phyloP scores from a whole-genome alignment of 2,113 vertebrate species.

The Girardinichthys multiradiatus region DNA sequence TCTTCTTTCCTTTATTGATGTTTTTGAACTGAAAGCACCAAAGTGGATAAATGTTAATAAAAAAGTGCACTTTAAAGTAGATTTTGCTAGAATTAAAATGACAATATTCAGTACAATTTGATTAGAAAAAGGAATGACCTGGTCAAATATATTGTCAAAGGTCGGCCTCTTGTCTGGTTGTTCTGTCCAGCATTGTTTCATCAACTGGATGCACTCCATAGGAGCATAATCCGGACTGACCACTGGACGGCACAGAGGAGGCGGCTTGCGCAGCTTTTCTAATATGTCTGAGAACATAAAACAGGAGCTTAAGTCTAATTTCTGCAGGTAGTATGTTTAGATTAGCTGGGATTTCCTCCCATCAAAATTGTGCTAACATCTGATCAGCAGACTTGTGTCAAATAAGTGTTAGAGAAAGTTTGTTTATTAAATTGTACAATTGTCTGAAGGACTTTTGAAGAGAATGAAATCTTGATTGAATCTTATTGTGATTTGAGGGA shows the following conservation, averaged over 20 bases:
- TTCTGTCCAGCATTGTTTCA: conserved; percentile 85
- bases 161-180: conserved; percentile 78
- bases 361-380: neutral
- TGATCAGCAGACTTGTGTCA: neutral
- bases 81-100: neutral
- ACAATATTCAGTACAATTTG: neutral
- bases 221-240: conserved; percentile 81
- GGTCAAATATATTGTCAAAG: conserved; percentile 82
- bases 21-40: conserved; percentile 60
- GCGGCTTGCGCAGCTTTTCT: conserved; percentile 77
- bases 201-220: conserved; percentile 82
- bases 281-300: conserved; percentile 74
- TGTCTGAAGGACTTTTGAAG: neutral
- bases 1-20: conserved; percentile 74
- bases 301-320: neutral
- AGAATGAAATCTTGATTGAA: neutral
- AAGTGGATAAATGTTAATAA: neutral
- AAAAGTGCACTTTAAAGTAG: neutral
- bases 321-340: too few species aligned
- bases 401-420: neutral
- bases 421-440: neutral
- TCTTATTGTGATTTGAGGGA: neutral
- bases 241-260: conserved; percentile 80
- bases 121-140: conserved; percentile 54
- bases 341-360: neutral